Conservation (phyloP, 2,888 invertebrate genomes). For the Boloria euphrosyne region DNA sequence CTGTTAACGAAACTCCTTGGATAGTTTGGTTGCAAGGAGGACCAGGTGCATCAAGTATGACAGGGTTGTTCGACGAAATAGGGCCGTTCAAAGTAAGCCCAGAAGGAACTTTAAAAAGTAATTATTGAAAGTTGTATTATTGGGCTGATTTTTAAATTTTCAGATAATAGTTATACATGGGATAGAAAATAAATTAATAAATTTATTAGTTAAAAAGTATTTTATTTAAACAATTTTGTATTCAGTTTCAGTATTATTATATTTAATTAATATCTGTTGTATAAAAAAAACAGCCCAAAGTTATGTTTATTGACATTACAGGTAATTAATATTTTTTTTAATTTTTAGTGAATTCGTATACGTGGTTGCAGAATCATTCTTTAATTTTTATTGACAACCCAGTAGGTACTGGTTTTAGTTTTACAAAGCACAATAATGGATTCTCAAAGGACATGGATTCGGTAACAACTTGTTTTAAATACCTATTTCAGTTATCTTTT, state of each 20-base stretch:
- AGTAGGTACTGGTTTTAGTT: conserved; percentile 85
- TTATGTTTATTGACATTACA: neutral
- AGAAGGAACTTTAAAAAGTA: conserved; percentile 31
- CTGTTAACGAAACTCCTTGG: conserved; percentile 81
- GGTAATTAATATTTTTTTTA: neutral
- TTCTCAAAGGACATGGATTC: conserved; percentile 80
- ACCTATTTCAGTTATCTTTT: neutral
- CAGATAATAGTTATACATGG: too few relatives aligned
- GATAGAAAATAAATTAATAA: too few relatives aligned
- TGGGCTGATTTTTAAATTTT: too few relatives aligned
- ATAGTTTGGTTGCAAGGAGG: conserved; percentile 96
- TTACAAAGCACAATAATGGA: conserved; percentile 79
- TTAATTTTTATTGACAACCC: conserved; percentile 86
- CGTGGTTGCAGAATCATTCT: conserved; percentile 84
- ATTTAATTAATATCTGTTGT: too few relatives aligned
- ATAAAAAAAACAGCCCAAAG: too few relatives aligned
- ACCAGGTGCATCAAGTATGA: conserved; percentile 87
- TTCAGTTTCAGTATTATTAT: too few relatives aligned
- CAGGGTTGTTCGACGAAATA: conserved; percentile 71
- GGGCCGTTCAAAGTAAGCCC: conserved; percentile 57
- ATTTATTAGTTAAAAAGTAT: too few relatives aligned
- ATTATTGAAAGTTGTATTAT: neutral
- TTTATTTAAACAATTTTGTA: too few relatives aligned
- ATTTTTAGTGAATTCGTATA: conserved; percentile 67
- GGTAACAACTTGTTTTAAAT: conserved; percentile 57